Conservation (phyloP, 2,797 vertebrate species). For the Hoplostethus mediterraneus region DNA sequence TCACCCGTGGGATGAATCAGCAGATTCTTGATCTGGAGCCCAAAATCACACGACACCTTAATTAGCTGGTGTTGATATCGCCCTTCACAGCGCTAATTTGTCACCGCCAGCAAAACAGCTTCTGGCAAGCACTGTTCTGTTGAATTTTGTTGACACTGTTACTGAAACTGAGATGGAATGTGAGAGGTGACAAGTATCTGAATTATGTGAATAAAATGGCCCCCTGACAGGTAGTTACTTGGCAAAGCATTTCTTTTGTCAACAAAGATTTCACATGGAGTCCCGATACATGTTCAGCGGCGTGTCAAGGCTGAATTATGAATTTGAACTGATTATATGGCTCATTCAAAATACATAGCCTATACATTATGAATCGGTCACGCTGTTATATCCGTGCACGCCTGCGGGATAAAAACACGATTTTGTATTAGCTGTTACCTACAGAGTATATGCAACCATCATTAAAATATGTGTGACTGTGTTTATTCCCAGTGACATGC, state of each 20-base stretch:
- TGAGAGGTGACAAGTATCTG: conserved; percentile 48
- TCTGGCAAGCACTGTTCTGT: conserved; percentile 58
- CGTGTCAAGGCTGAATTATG: conserved; percentile 24
- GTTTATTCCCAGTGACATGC: conserved; percentile 55
- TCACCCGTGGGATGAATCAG: conserved; percentile 86
- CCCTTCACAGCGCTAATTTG: conserved; percentile 77
- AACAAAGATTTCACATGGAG: conserved; percentile 36
- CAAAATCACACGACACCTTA: conserved; percentile 88
- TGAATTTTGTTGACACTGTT: conserved; percentile 44
- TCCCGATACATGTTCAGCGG: conserved; percentile 36
- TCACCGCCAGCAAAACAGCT: conserved; percentile 68
- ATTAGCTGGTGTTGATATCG: conserved; percentile 83
- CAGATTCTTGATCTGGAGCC: conserved; percentile 86
- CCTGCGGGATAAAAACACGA: not conserved
- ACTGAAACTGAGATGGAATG: conserved; percentile 49
- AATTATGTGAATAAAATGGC: conserved; percentile 7
- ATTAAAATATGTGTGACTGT: conserved; percentile 58
- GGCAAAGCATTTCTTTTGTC: conserved; percentile 3
- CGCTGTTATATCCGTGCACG: too few species aligned
- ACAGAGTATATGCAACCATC: conserved; percentile 47
- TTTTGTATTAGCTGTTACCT: conserved; percentile 41
- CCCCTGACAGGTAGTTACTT: conserved; percentile 12
- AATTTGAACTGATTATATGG: not conserved
- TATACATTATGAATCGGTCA: not conserved
- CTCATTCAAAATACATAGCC: not conserved